A percentile compares a stretch with the other conserved stretches of the same genome.
These are phyloP conservation scores for Frieseomelitta varia DNA, from an alignment of 1,140 invertebrate genomes.

Conservation along the genomic window DNA sequence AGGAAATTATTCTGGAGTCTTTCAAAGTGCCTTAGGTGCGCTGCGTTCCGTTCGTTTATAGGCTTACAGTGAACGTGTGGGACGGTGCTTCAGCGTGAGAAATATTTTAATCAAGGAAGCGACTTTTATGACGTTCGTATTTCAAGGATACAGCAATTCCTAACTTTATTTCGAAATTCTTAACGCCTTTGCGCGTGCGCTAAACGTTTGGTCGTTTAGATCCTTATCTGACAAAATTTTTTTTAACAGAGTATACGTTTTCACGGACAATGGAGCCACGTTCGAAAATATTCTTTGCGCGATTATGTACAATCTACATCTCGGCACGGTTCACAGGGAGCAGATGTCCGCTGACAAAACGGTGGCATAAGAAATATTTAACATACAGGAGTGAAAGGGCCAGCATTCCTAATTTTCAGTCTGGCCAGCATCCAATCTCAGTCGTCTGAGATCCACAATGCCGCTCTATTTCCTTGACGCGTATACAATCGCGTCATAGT, in stretches of 20 bases:
- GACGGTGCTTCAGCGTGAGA: background rate
- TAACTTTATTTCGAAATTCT: too few relatives aligned
- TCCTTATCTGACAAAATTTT: too few relatives aligned
- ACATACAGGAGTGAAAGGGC: conserved; percentile 65
- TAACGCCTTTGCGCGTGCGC: too few relatives aligned
- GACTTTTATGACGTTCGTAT: background rate
- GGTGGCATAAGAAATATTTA: conserved; percentile 63
- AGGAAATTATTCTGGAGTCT: conserved; percentile 57
- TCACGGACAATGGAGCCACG: background rate
- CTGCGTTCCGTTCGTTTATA: background rate
- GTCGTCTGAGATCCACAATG: conserved; percentile 70
- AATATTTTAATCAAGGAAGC: background rate
- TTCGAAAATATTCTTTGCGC: conserved; percentile 11
- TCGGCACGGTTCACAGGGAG: conserved; percentile 1
- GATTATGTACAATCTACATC: conserved; percentile 32
- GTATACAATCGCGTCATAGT: conserved; percentile 79
- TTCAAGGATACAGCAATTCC: too few relatives aligned
- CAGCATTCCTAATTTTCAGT: conserved; percentile 74
- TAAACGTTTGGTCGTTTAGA: too few relatives aligned
- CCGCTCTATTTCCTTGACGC: conserved; percentile 79
- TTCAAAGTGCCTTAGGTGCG: conserved; percentile 19
- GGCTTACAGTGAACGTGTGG: background rate
- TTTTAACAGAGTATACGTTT: background rate
- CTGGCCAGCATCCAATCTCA: conserved; percentile 68
- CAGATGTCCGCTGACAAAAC: conserved; percentile 35